These are phyloP conservation scores for Chaetops frenatus DNA, from an alignment of 2,113 vertebrate species.

Conservation along the genomic window DNA sequence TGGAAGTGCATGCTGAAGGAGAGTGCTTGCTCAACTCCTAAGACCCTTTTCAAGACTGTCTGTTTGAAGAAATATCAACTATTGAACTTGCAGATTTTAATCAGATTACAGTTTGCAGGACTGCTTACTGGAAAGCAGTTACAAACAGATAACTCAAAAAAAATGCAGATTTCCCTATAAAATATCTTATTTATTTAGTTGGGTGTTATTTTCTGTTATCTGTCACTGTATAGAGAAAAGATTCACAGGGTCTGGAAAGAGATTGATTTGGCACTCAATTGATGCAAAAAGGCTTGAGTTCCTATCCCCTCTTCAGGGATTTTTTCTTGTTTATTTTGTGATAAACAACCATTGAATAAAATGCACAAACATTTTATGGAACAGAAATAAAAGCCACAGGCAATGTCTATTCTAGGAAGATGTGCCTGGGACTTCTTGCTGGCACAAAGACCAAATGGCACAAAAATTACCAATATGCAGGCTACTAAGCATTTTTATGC, in stretches of 20 bases:
- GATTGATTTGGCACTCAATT: background rate
- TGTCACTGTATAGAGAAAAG: background rate
- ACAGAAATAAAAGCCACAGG: background rate
- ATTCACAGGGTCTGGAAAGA: background rate
- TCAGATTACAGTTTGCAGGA: background rate
- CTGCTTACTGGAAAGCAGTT: background rate
- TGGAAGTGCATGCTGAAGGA: background rate
- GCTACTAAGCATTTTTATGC: background rate
- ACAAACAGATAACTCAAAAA: background rate
- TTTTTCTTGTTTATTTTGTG: background rate
- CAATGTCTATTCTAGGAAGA: background rate
- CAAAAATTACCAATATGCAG: background rate
- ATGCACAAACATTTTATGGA: background rate
- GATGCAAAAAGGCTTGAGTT: background rate
- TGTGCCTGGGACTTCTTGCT: background rate
- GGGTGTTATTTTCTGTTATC: background rate
- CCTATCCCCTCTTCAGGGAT: background rate
- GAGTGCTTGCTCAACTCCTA: background rate
- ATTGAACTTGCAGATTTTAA: background rate
- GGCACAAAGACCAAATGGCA: background rate
- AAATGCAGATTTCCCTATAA: background rate
- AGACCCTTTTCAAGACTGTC: background rate
- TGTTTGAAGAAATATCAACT: background rate
- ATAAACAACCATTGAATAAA: background rate
- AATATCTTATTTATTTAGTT: background rate